Percentiles rank a stretch among this genome's conserved stretches.
Evolutionary conservation across 2,797 vertebrate genomes (phyloP).

Genomic region (Pelochelys cantorii): DNA sequence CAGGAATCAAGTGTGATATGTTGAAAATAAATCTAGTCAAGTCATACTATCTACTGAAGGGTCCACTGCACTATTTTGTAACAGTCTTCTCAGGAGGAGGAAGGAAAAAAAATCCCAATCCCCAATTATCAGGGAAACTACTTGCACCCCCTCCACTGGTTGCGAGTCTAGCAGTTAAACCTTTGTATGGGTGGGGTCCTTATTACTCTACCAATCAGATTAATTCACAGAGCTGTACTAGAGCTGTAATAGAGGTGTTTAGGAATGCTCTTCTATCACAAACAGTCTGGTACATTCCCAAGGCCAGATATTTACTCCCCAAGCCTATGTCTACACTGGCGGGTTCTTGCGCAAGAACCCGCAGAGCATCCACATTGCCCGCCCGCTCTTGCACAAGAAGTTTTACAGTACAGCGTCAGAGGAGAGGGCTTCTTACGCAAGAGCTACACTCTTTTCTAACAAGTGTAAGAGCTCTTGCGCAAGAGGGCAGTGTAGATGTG

Average conservation of each 20-base stretch:
- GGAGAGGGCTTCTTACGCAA: too few species aligned
- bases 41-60: neutral
- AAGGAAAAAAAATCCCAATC: neutral
- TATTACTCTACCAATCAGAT: neutral
- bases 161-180: slow-evolving; percentile 4
- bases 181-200: neutral
- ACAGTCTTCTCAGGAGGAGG: slow-evolving; percentile 1
- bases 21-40: slow-evolving; percentile 13
- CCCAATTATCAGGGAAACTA: slow-evolving; percentile 14
- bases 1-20: neutral
- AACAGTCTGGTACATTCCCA: neutral
- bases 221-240: slow-evolving; percentile 1
- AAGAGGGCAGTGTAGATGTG: too few species aligned
- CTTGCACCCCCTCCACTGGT: slow-evolving; percentile 22
- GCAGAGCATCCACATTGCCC: too few species aligned
- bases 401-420: too few species aligned
- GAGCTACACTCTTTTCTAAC: too few species aligned
- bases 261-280: slow-evolving; percentile 27
- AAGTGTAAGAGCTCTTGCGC: too few species aligned
- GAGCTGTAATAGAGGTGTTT: neutral
- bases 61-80: slow-evolving; percentile 3
- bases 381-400: too few species aligned
- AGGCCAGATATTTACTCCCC: slow-evolving; percentile 36
- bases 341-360: too few species aligned
- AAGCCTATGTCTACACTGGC: neutral